These are phyloP conservation scores for Oceanodroma tethys DNA, from an alignment of 2,113 vertebrate genomes.

Conservation along the genomic window DNA sequence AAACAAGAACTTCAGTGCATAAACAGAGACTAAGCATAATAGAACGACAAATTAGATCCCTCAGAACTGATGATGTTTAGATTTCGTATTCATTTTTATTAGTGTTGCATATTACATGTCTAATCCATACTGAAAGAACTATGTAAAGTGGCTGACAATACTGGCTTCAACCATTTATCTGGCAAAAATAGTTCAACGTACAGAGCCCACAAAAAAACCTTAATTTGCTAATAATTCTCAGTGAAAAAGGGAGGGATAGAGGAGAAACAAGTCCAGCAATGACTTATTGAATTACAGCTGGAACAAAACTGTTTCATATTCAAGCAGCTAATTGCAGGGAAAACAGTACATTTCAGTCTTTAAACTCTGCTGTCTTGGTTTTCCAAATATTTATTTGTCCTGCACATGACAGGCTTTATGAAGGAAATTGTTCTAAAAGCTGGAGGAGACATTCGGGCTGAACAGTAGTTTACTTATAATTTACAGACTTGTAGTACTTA, in stretches of 20 bases:
- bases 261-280: constrained; percentile 1
- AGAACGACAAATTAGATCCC: constrained; percentile 2
- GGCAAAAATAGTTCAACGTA: neutral
- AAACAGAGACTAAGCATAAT: constrained; percentile 22
- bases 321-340: constrained; percentile 61
- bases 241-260: neutral
- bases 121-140: neutral
- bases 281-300: constrained; percentile 66
- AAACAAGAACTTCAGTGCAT: constrained; percentile 50
- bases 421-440: constrained; percentile 71
- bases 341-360: constrained; percentile 59
- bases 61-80: constrained; percentile 1
- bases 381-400: constrained; percentile 76
- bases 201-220: neutral
- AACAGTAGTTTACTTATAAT: constrained; percentile 90
- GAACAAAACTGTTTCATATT: constrained; percentile 69
- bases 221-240: constrained; percentile 55
- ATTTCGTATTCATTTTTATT: constrained; percentile 34
- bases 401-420: constrained; percentile 35
- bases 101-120: neutral
- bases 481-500: constrained; percentile 97
- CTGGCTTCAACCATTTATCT: neutral
- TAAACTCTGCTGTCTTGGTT: constrained; percentile 64
- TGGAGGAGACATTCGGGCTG: constrained; percentile 71
- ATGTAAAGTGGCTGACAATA: neutral